Percentiles rank a stretch among this genome's conserved stretches.
Evolutionary conservation across 2,888 invertebrate genomes (phyloP).

Genomic region (Drosophila stalkeri): DNA sequence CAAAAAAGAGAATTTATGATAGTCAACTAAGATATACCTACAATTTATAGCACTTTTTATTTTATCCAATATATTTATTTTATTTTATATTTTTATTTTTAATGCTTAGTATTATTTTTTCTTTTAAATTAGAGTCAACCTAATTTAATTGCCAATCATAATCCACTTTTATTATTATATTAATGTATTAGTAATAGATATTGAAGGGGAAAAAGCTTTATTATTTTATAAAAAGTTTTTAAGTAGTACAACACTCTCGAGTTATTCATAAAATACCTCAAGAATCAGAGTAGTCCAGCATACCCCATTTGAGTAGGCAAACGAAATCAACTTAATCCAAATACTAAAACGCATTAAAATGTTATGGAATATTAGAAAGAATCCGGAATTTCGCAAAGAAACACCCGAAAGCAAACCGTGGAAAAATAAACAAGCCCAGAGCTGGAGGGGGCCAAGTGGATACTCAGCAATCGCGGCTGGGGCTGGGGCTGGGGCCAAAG

Average conservation of each 20-base stretch:
- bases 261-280: background rate
- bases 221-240: background rate
- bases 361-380: conserved; percentile 25
- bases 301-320: background rate
- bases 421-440: conserved; percentile 59
- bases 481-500: conserved; percentile 24
- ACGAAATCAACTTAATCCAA: conserved; percentile 2
- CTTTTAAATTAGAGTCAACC: no score
- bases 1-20: background rate
- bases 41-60: no score
- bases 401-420: conserved; percentile 11
- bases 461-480: conserved; percentile 31
- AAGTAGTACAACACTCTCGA: background rate
- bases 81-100: no score
- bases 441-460: conserved; percentile 41
- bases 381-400: conserved; percentile 63
- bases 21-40: background rate
- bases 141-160: no score
- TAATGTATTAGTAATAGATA: no score
- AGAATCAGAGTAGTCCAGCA: background rate
- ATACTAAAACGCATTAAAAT: conserved; percentile 36
- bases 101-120: background rate
- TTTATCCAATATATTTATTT: no score
- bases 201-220: no score
- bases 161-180: no score